Evolutionary conservation across 2,113 vertebrate genomes (phyloP).

Genomic region (Platichthys flesus): DNA sequence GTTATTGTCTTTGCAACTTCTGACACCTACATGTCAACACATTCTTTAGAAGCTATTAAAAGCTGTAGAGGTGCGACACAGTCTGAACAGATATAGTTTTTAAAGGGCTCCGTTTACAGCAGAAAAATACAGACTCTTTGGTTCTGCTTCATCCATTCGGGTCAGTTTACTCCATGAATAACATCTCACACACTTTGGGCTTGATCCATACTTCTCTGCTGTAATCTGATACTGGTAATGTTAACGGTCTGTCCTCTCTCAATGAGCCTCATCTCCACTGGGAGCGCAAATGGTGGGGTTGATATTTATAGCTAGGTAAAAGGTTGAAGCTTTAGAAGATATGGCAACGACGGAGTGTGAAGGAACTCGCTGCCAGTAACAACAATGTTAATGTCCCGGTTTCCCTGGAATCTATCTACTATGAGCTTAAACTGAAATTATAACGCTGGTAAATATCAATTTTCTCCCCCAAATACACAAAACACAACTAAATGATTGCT

Average conservation of each 20-base stretch:
- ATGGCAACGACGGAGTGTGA: conserved; percentile 28
- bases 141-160: conserved; percentile 23
- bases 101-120: not conserved
- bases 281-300: not conserved
- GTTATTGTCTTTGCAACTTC: not conserved
- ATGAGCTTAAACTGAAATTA: not conserved
- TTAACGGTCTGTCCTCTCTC: conserved; percentile 60
- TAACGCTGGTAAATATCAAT: too few species aligned
- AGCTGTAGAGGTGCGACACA: not conserved
- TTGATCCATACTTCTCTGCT: conserved; percentile 32
- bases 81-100: not conserved
- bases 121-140: conserved; percentile 10
- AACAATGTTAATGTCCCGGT: not conserved
- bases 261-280: not conserved
- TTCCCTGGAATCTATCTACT: not conserved
- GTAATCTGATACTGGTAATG: conserved; percentile 65
- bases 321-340: conserved; percentile 63
- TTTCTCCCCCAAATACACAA: not conserved
- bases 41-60: not conserved
- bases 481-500: too few species aligned
- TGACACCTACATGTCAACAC: not conserved
- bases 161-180: conserved; percentile 69
- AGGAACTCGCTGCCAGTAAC: conserved; percentile 2
- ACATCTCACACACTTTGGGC: conserved; percentile 47
- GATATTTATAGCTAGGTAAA: conserved; percentile 77